Evolutionary conservation across 1,140 invertebrate species (phyloP), one percentile per base, ranked within the genome.

Genomic region (Drosophila malerkotliana): DNA sequence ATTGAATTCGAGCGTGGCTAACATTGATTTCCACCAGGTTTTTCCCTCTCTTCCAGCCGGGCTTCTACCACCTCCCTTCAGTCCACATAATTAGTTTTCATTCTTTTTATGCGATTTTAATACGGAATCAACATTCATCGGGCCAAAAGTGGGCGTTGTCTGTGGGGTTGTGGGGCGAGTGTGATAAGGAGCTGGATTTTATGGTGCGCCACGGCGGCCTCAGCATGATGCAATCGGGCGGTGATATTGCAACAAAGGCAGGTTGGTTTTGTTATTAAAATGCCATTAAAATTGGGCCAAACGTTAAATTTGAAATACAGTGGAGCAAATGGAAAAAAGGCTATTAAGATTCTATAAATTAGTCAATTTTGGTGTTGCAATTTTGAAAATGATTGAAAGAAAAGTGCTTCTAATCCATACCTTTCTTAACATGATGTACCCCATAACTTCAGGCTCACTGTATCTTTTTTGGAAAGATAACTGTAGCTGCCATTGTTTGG

Each of bases 201-300:
- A 53, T 30, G 39, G 32, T 10, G 10, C 14, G 34, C 32, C 44
- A 37, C 37, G 26, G 34, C 57, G 52, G 60, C 48, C 49, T 47
- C 54, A 21, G 58, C 66, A 87, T 87, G 78, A 78, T 87, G 82
- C 78, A 87, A 87, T 87, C 83, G 71, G 37, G 44, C 48, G 63
- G 52, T 57, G 63, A 69, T 67, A 84, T 84, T 84, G 81, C 82
- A 67, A 32, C 80, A 77, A 67, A 76, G 67, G 30, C 58, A 37
- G 74, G n/a, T 48, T 58, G 30, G 18, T 53, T 72, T 80, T 81
- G 73, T 73, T 82, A 78, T 87, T 88, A 82, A 88, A 87, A 88
- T 87, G 66, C 78, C 82, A 79, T 72, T 68, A 72, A 82, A 87
- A 87, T 87, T 87, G 83, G 82, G 78, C 55, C 83, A 87, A 78